Evolutionary conservation across 2,888 invertebrate genomes (phyloP), one percentile per base, ranked within the genome.

Genomic region (Dasysyrphus albostriatus): DNA sequence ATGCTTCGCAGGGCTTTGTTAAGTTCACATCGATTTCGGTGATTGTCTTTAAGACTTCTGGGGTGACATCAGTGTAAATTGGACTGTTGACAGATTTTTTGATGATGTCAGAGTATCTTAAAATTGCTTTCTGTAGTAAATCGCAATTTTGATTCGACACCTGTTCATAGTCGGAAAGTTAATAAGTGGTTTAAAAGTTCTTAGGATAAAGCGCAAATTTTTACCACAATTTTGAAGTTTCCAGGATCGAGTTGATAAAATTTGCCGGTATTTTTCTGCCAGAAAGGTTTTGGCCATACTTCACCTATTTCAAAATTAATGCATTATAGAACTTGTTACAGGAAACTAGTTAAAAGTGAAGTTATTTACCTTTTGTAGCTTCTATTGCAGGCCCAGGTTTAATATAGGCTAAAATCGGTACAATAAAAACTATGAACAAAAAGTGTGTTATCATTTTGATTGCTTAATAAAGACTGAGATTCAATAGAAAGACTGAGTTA

Each of bases 201-300:
- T 1, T 5, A 39, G 19, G 29, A 1, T 19, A 2, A 34, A 1
- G 14, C 8, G n/a, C 3, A 6, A 24, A 14, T 51, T 37, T 93
- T 92, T 91, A 94, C 94, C 90, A 91, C 89, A 89, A 95, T 93
- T 80, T 92, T 88, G 89, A 95, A 95, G 74, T 90, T 89, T 5
- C 92, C 90, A 2, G 94, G 93, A 74, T 93, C 90, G 19, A 95
- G 89, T 79, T 93, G 90, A 89, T 93, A 93, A 91, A 92, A 94
- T 12, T 90, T 90, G 24, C 92, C 91, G 10, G 91, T 90, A 88
- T 93, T 93, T 54, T 91, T 90, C 91, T 94, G 94, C 10, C 92
- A 89, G 88, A 94, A 94, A 0, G 96, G 96, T 90, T 94, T 93
- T 0, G 96, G 96, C 96, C 96, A 96, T 8, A 95, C 94, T 91